These are phyloP conservation scores for Dicaeum eximium DNA, from an alignment of 2,113 vertebrate species.

Conservation along the genomic window DNA sequence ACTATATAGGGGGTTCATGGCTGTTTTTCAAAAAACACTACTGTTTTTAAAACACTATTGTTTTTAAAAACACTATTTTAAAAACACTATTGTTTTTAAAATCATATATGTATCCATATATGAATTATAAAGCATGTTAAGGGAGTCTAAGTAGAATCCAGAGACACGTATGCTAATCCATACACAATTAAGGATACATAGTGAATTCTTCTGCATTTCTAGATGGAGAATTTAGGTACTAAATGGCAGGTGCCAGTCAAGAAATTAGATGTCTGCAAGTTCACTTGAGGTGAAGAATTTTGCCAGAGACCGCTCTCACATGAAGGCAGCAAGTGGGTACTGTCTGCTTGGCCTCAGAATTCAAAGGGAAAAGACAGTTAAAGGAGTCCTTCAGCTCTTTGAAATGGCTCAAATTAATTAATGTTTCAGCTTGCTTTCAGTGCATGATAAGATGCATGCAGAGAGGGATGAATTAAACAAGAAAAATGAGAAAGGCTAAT, in stretches of 20 bases:
- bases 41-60: too few species aligned
- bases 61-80: background rate
- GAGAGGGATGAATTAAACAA: background rate
- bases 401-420: constrained; percentile 44
- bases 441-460: background rate
- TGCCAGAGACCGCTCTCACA: background rate
- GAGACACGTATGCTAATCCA: background rate
- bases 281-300: background rate
- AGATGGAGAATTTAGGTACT: background rate
- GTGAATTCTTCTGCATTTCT: background rate
- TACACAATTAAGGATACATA: background rate
- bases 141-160: background rate
- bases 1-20: background rate
- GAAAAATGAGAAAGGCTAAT: background rate
- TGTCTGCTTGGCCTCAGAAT: background rate
- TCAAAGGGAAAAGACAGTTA: background rate
- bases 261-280: background rate
- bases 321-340: background rate
- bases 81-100: background rate
- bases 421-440: background rate
- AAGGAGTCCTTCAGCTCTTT: background rate
- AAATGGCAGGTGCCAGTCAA: background rate
- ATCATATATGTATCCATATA: background rate
- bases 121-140: background rate
- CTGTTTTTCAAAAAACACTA: background rate